Conservation (phyloP, 2,797 vertebrate species). For the Pelochelys cantorii region DNA sequence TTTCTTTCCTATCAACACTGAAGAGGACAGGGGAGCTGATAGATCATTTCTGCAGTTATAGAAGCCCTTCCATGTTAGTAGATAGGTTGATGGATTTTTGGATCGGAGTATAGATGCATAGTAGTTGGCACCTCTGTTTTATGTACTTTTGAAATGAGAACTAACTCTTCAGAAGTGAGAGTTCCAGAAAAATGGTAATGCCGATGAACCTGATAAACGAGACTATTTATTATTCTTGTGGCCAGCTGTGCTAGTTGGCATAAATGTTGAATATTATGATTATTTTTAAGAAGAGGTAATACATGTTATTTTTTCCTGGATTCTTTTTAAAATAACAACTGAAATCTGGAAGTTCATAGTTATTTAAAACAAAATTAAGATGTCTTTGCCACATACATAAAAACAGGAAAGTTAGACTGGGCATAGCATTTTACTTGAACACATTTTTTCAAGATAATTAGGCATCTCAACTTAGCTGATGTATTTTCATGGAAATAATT, state of each 20-base stretch:
- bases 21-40: not conserved
- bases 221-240: accelerated
- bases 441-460: not conserved
- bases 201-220: not conserved
- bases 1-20: not conserved
- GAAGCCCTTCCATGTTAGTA: not conserved
- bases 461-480: not conserved
- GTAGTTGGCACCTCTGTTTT: not conserved
- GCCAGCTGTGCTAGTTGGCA: not conserved
- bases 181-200: not conserved
- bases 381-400: not conserved
- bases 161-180: not conserved
- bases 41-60: not conserved
- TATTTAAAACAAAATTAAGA: not conserved
- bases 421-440: not conserved
- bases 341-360: not conserved
- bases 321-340: not conserved
- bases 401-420: not conserved
- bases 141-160: not conserved
- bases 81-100: not conserved
- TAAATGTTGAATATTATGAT: not conserved
- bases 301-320: not conserved
- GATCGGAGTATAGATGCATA: not conserved
- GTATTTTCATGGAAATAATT: not conserved
- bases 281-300: not conserved